A percentile compares a stretch with the other conserved stretches of the same genome.
Evolutionary conservation across 1,140 invertebrate species (phyloP).

Genomic region (Copidosoma floridanum): DNA sequence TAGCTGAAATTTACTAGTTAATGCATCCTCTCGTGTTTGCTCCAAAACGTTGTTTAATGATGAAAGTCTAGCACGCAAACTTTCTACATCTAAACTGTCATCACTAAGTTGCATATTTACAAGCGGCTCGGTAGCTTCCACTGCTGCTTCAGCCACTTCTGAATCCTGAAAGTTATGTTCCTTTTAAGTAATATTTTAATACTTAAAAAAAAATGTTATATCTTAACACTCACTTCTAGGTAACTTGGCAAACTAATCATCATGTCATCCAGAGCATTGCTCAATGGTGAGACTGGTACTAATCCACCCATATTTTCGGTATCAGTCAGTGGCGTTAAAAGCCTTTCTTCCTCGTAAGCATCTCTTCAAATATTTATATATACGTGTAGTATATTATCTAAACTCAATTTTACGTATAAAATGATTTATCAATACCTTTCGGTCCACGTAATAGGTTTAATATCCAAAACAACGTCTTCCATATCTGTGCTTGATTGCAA

Average conservation of each 20-base stretch:
- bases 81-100: slow-evolving; percentile 44
- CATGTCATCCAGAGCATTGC: slow-evolving; percentile 49
- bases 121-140: slow-evolving; percentile 51
- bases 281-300: slow-evolving; percentile 50
- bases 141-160: slow-evolving; percentile 45
- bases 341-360: slow-evolving; percentile 46
- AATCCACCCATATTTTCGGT: slow-evolving; percentile 46
- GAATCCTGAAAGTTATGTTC: slow-evolving; percentile 36
- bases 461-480: slow-evolving; percentile 31
- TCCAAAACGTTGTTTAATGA: slow-evolving; percentile 49
- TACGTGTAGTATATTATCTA: neutral
- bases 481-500: slow-evolving; percentile 37
- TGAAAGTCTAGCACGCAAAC: slow-evolving; percentile 42
- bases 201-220: neutral
- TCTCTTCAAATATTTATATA: slow-evolving; percentile 38
- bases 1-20: slow-evolving; percentile 46
- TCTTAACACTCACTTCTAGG: slow-evolving; percentile 42
- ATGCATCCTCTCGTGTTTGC: slow-evolving; percentile 48
- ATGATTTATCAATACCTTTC: slow-evolving; percentile 30
- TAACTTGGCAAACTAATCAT: slow-evolving; percentile 46
- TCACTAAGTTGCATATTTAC: slow-evolving; percentile 32
- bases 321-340: slow-evolving; percentile 51
- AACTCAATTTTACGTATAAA: neutral
- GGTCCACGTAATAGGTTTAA: slow-evolving; percentile 39
- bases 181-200: neutral